Evolutionary conservation across 2,113 vertebrate species (phyloP).

Genomic region (Platichthys stellatus): DNA sequence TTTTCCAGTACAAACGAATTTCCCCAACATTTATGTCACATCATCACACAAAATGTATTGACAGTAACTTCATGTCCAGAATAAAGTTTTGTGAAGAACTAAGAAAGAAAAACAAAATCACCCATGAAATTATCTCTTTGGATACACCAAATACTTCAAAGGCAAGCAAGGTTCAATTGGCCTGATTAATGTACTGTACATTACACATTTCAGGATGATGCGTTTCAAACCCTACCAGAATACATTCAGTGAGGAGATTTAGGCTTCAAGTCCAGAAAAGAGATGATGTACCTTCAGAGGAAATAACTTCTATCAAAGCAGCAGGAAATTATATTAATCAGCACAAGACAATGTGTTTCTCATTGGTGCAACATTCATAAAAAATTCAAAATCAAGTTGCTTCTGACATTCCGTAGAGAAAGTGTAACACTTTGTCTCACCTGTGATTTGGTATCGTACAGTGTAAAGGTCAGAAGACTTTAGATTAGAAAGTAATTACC

Average conservation of each 20-base stretch:
- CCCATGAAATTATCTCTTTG: slow-evolving; percentile 60
- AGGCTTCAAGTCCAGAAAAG: slow-evolving; percentile 34
- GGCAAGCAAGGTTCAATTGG: slow-evolving; percentile 56
- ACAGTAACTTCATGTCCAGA: neutral
- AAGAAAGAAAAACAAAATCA: neutral
- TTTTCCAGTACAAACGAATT: slow-evolving; percentile 21
- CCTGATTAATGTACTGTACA: slow-evolving; percentile 42
- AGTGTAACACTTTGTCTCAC: slow-evolving; percentile 40
- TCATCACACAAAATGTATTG: slow-evolving; percentile 22
- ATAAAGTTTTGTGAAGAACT: neutral
- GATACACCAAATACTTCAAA: slow-evolving; percentile 69
- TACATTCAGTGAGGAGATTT: slow-evolving; percentile 66
- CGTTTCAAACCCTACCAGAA: slow-evolving; percentile 45
- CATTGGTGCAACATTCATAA: slow-evolving; percentile 18
- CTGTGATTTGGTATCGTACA: slow-evolving; percentile 59
- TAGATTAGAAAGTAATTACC: slow-evolving; percentile 9
- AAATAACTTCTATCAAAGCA: slow-evolving; percentile 39
- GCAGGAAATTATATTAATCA: slow-evolving; percentile 30
- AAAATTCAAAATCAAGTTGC: neutral
- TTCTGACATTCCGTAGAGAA: slow-evolving; percentile 37
- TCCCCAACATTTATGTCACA: slow-evolving; percentile 16
- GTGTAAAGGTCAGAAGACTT: slow-evolving; percentile 57
- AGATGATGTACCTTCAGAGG: slow-evolving; percentile 18
- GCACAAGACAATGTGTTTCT: slow-evolving; percentile 19
- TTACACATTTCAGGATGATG: slow-evolving; percentile 28